Base-by-base conservation (phyloP, 2,797 vertebrate genomes). In the Ctenopoma multispine region DNA sequence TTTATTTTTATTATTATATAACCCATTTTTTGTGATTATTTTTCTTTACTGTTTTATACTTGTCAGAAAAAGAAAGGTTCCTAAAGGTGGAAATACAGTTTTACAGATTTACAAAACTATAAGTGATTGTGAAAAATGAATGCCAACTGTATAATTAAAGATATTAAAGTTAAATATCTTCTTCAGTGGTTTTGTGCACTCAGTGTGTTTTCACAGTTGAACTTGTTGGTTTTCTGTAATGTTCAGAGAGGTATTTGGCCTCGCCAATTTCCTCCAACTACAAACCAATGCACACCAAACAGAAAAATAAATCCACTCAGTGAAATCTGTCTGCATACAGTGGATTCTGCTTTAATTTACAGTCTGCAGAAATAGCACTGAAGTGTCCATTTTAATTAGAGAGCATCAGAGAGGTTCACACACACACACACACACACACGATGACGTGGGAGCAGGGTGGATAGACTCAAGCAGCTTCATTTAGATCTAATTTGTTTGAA, bases 401-500 rank as follows among this genome's bases (percentile, higher is more conserved):
- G 24, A 69, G 58, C 57, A 50, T 66, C 57, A 54, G 73, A 67
- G 65, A 44, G 54, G 65, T 20, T 20, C 36, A 36, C 34, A 36
- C 34, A 36, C 34, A 36, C 34, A 36, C 34, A 12, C 77, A 58
- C 47, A 62, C 60, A 63, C 23, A 56, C 75, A 14, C 71, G 75
- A 61, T 67, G 67, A 68, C 48, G 54, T 50, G 43, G 40, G 68
- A 61, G 73, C 56, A 38, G 69, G 68, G 63, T 62, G 53, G 85
- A 81, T 38, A 21, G 70, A 78, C 80, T 87, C 79, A 65, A 82
- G 85, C 75, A 72, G 83, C 84, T 88, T 79, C 76, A 85, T 87
- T 87, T 87, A 84, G 75, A 82, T 76, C 81, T 70, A 69, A 87
- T 89, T 87, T 90, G 74, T 83, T 84, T 85, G 82, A 91, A 81